Evolutionary conservation across 1,140 invertebrate genomes (phyloP).

Genomic region (Bombus polaris): DNA sequence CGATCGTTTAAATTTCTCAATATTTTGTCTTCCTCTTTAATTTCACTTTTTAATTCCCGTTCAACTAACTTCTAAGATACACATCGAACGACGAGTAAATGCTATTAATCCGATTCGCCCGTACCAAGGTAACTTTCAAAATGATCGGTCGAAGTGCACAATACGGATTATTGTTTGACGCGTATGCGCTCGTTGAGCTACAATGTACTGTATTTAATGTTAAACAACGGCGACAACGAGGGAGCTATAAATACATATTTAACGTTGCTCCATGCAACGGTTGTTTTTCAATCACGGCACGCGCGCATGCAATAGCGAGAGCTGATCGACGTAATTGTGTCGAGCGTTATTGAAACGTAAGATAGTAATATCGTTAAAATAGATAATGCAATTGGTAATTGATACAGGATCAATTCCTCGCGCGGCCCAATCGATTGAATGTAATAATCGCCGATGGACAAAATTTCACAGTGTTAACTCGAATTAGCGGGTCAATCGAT

Average conservation of each 20-base stretch:
- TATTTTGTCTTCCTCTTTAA: not conserved
- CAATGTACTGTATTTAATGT: conserved; percentile 4
- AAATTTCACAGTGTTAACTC: conserved; percentile 12
- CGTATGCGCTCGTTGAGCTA: not conserved
- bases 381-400: conserved; percentile 32
- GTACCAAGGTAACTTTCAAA: not conserved
- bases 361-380: conserved; percentile 21
- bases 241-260: conserved; percentile 18
- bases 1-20: not conserved
- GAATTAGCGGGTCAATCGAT: not conserved
- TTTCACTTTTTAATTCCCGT: not conserved
- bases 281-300: conserved; percentile 24
- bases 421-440: not conserved
- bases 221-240: not conserved
- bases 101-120: not conserved
- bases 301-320: not conserved
- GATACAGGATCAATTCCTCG: not conserved
- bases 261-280: not conserved
- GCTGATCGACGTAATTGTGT: conserved; percentile 6
- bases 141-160: no score
- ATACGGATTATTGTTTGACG: conserved; percentile 3
- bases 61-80: not conserved
- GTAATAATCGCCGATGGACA: not conserved
- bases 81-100: not conserved
- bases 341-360: conserved; percentile 19